phyloP scores from a whole-genome alignment of 1,140 invertebrate genomes.

The Megathymus violae region DNA sequence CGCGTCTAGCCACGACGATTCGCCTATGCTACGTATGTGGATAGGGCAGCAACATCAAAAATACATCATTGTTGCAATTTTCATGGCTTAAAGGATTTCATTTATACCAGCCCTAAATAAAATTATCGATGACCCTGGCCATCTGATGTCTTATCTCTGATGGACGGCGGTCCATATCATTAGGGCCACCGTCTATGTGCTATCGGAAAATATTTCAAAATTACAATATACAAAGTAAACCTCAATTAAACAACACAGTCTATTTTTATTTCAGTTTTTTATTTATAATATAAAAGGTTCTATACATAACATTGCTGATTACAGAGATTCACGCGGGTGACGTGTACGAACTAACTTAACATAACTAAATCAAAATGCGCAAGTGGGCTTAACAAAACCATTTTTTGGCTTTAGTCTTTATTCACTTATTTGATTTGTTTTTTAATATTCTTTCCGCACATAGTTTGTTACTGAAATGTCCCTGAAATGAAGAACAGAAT shows the following conservation, averaged over 20 bases:
- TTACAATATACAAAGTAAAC: too few relatives aligned
- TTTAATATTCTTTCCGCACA: slow-evolving; percentile 36
- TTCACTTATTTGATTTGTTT: slow-evolving; percentile 61
- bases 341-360: slow-evolving; percentile 20
- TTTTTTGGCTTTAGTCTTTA: slow-evolving; percentile 62
- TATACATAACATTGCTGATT: slow-evolving; percentile 53
- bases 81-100: too few relatives aligned
- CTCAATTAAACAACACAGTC: slow-evolving; percentile 64
- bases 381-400: slow-evolving; percentile 18
- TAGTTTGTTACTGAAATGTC: slow-evolving; percentile 33
- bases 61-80: too few relatives aligned
- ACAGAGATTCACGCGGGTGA: slow-evolving; percentile 6
- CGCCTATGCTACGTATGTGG: too few relatives aligned
- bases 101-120: too few relatives aligned
- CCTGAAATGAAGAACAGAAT: slow-evolving; percentile 39
- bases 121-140: too few relatives aligned
- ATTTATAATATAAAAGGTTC: slow-evolving; percentile 67
- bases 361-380: slow-evolving; percentile 1
- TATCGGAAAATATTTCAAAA: too few relatives aligned
- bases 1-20: too few relatives aligned
- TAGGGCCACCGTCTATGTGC: too few relatives aligned
- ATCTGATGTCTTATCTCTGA: too few relatives aligned
- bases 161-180: too few relatives aligned
- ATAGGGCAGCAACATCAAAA: too few relatives aligned
- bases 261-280: slow-evolving; percentile 79